Base-by-base conservation (phyloP, 2,797 vertebrate genomes). In the Zenarchopterus dispar region DNA sequence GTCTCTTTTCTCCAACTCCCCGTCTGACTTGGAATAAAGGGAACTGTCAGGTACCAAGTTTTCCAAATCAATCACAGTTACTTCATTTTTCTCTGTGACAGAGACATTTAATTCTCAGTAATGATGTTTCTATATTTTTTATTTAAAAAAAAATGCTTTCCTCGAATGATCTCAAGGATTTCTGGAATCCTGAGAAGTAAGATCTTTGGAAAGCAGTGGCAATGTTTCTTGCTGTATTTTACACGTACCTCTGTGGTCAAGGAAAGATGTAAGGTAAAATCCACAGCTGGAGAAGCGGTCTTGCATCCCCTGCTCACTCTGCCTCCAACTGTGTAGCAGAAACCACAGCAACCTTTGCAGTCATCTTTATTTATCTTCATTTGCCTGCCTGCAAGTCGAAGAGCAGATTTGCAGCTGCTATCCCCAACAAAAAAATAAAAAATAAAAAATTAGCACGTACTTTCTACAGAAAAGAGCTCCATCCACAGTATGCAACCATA, bases 271-370 rank as follows among this genome's bases (percentile, higher is more conserved):
- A 63, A 41, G 18, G 63, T 77, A 56, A 50, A 75, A 76, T 45
- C 23, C 69, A 43, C 82, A 84, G 79, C 77, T 85, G 85, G 71
- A 73, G 58, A 82, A 77, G 72, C 77, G 1, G 41, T 58, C 60
- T 57, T 74, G 57, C 3, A 31, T 28, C 59, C 44, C 50, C 61
- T 10, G 19, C 62, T 48, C 44, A 8, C 24, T 42, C 49, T 52
- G 47, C 54, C 33, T 36, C 33, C 33, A 36, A 36, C 33, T 36
- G 33, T 36, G 79, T 61, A 67, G 65, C 57, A 67, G 44, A 65
- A 47, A 62, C 50, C 61, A 17, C 57, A 39, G 54, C 48, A 55
- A 46, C 11, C 59, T 66, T 50, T 62, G 55, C 50, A 62, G 61
- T 72, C 60, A 67, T 66, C 69, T 70, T 74, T 48, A 60, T 62